Conservation (phyloP, 2,113 vertebrate species). For the Sorex araneus region DNA sequence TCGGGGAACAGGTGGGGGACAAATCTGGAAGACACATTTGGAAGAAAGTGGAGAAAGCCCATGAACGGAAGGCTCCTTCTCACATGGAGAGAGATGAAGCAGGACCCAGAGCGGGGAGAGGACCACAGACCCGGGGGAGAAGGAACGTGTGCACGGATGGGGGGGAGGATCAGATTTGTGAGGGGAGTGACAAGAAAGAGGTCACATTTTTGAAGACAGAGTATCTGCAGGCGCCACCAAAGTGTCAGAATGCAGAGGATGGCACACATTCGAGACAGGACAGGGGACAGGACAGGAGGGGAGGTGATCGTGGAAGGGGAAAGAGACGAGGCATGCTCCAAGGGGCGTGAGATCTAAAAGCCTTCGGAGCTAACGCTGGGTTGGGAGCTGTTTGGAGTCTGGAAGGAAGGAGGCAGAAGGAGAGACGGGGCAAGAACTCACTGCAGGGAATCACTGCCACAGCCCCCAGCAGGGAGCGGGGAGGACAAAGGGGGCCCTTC, state of each 20-base stretch:
- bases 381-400: neutral
- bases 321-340: neutral
- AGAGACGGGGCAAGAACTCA: constrained; percentile 2
- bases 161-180: neutral
- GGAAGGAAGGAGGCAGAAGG: constrained; percentile 11
- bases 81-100: neutral
- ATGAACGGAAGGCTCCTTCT: neutral
- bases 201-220: neutral
- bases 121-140: neutral
- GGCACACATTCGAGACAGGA: neutral
- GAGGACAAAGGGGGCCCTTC: neutral
- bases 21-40: constrained; percentile 43
- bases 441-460: neutral
- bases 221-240: neutral
- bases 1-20: neutral
- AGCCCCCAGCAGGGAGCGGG: neutral
- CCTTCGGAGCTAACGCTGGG: neutral
- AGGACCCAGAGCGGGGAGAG: neutral
- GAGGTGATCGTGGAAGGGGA: neutral
- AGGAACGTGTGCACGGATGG: neutral
- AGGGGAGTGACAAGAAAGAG: neutral
- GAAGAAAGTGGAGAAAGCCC: neutral
- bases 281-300: neutral
- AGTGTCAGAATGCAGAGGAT: neutral
- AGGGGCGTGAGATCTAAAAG: neutral